Evolutionary conservation across 2,797 vertebrate genomes (phyloP), one percentile per base, ranked within the genome.

Genomic region (Hemitrygon akajei): DNA sequence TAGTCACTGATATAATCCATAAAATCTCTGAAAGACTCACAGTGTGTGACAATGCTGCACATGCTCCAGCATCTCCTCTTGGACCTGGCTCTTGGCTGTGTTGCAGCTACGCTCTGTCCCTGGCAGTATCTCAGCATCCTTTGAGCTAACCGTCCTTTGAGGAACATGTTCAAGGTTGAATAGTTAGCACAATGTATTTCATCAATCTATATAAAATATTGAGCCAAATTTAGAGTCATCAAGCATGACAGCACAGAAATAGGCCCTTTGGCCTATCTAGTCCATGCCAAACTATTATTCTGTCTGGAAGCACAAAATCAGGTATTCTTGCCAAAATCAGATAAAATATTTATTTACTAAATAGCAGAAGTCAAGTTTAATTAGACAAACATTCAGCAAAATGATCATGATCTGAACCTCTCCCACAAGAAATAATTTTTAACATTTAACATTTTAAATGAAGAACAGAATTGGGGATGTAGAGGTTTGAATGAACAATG

Each of bases 31-130:
- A 47, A 18, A 93, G 94, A 95, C 96, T 96, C 94, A 96, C 96
- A 97, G 94, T 93, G 94, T 91, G 81, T 95, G 94, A 91, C 95
- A 95, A 93, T 96, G 94, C 87, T 94, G 91, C n/a, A 95, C 27
- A 25, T 95, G 95, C 0, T 69, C 95, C 66, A 95, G 94, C 93
- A 96, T 96, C 94, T 97, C 96, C 82, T 97, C 95, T 77, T 95
- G 93, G 86, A 95, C 81, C 93, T 95, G 93, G 60, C 0, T 80
- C 94, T 94, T 95, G 76, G 94, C 94, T 18, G 93, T 93, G 66
- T 96, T 93, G 16, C 63, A 95, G 94, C 95, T 96, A 94, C 94
- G 96, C 94, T 95, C 94, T 12, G 93, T 30, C 91, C 95, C 95
- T 79, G 95, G 95, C 0, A 94, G 94, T 77, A 95, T 95, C 94